Conservation (phyloP, 2,888 invertebrate species). For the Tipula unca region DNA sequence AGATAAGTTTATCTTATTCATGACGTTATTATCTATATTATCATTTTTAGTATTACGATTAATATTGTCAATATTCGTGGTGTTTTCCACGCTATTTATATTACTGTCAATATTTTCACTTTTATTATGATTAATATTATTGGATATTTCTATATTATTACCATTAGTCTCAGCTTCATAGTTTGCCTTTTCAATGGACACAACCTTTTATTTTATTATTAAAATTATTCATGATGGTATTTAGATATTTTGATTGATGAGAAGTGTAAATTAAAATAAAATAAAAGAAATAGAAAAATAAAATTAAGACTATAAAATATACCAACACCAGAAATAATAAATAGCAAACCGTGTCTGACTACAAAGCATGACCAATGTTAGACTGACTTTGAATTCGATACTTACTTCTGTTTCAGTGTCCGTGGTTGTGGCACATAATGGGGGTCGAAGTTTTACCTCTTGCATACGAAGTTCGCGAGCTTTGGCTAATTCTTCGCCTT, state of each 20-base stretch:
- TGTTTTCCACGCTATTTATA: conserved; percentile 22
- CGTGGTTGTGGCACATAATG: conserved; percentile 51
- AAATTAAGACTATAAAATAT: not conserved
- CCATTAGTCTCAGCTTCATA: not conserved
- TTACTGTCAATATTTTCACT: conserved; percentile 21
- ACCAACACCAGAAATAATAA: not conserved
- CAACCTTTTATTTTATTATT: conserved; percentile 24
- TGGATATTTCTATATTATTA: not conserved
- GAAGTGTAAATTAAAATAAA: not conserved
- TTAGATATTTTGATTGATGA: not conserved
- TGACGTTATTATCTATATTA: not conserved
- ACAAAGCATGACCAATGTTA: not conserved
- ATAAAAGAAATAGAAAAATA: not conserved
- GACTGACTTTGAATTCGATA: conserved; percentile 20
- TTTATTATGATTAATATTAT: conserved; percentile 24
- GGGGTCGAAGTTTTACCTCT: conserved; percentile 57
- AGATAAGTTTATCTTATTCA: conserved; percentile 21
- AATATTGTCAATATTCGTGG: not conserved
- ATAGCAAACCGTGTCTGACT: not conserved
- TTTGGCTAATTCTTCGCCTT: conserved; percentile 53
- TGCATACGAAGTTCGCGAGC: conserved; percentile 58
- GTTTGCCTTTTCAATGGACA: conserved; percentile 25
- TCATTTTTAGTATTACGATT: not conserved
- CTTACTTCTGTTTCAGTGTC: conserved; percentile 66
- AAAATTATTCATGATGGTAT: no score